Percentiles rank a stretch among this genome's conserved stretches.
Conservation (phyloP, 2,888 invertebrate genomes). For the Zaprionus lineosus region DNA sequence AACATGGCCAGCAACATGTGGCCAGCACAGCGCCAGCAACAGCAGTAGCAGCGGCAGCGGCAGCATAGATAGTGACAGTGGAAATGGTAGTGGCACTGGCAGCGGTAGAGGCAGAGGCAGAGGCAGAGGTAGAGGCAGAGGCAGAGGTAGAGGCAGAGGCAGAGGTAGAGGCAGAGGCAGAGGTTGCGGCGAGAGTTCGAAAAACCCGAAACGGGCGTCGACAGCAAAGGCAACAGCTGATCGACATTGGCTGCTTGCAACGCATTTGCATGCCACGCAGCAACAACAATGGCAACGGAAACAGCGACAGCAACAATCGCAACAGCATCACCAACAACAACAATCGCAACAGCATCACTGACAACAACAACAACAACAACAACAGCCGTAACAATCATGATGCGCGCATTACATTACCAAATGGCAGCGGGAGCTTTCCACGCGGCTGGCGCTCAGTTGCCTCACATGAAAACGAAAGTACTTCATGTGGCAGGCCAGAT, state of each 20-base stretch:
- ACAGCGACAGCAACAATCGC: constrained; percentile 12
- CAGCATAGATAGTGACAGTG: too few species aligned
- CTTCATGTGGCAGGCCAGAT: constrained; percentile 71
- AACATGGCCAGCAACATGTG: constrained; percentile 41
- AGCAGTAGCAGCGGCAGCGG: too few species aligned
- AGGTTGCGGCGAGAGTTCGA: constrained; percentile 73
- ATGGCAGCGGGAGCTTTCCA: constrained; percentile 67
- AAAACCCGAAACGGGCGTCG: constrained; percentile 66
- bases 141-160: too few species aligned
- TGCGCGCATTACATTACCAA: constrained; percentile 72
- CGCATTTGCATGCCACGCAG: constrained; percentile 55
- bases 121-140: too few species aligned
- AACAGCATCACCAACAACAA: constrained; percentile 21
- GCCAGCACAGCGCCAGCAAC: too few species aligned
- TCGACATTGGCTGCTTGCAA: constrained; percentile 55
- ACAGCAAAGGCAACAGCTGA: constrained; percentile 68
- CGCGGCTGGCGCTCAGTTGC: constrained; percentile 54
- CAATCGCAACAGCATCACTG: constrained; percentile 20
- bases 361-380: constrained; percentile 4
- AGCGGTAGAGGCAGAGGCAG: too few species aligned
- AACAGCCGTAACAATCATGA: constrained; percentile 55
- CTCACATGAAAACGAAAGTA: constrained; percentile 81
- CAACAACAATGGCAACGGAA: constrained; percentile 10
- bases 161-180: too few species aligned
- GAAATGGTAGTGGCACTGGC: too few species aligned